Evolutionary conservation across 2,113 vertebrate genomes (phyloP), one percentile per base, ranked within the genome.

Genomic region (Aramus guarauna): DNA sequence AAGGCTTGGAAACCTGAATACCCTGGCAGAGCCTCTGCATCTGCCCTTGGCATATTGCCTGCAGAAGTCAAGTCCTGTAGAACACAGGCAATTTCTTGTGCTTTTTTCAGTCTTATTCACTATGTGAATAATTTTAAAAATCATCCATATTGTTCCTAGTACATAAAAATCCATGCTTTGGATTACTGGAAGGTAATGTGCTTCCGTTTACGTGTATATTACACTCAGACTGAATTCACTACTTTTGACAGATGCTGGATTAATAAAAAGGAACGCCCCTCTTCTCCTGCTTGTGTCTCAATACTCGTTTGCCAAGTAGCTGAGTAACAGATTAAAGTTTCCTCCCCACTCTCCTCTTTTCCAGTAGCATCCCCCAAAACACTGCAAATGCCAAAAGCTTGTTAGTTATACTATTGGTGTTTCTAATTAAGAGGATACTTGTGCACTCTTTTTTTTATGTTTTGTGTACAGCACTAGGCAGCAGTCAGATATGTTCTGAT

Each of bases 181-280:
- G 24, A n/a, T 91, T 39, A 30, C 37, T 78, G 68, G 18, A 59
- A 64, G 36, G 6, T 84, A 78, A 30, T 34, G 26, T 43, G 9
- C 37, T 84, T 83, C 62, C 47, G 4, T 85, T 94, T 66, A 50
- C 53, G 48, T 79, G 18, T 92, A 32, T 86, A 45, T 92, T 74
- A 29, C 18, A 32, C 48, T 86, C 50, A 45, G 55, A 77, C 7
- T 50, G 64, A 71, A 63, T 91, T 89, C 7, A n/a, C 32, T 77
- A 3, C 18, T 89, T 83, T 29, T 91, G 72, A 47, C 7, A 86
- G 55, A 62, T 77, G 24, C 68, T 84, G 72, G n/a, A 41, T 77
- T 71, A 91, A 67, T n/a, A 62, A 63, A 56, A 77, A 50, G 13
- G 12, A 86, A 5, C 3, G 11, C 6, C 4, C 16, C 1, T 34